Base-by-base conservation (phyloP, 2,797 vertebrate species). In the Pseudomugil tenellus region DNA sequence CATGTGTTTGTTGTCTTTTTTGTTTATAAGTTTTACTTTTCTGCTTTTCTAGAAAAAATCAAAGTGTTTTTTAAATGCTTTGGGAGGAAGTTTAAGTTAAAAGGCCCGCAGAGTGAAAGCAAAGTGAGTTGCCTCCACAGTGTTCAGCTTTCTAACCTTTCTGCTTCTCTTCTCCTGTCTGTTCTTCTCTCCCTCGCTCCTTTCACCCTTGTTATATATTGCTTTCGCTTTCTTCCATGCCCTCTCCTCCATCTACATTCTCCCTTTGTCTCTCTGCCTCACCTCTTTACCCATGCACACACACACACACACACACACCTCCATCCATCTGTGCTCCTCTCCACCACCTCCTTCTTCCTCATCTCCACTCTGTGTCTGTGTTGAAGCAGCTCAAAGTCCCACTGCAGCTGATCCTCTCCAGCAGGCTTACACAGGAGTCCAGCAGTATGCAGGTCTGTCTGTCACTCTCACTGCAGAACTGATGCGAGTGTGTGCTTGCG, bases 371-470 rank as follows among this genome's bases (percentile, higher is more conserved):
- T 71, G 51, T 71, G 53, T 81, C 81, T 92, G 63, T 95, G 86
- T 89, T 92, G 93, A 85, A 92, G 90, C 95, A 99, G 97, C 97
- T 86, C 98, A 99, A 92, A 99, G 98, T 93, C 97, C 98, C 90
- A 98, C 96, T 84, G 95, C 97, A 88, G 96, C 97, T 70, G 98
- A 99, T 89, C 97, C 97, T 81, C 95, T 99, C 92, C 97, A 99
- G 91, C 97, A 98, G 95, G 97, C 97, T 91, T 99, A 99, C 90
- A 96, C 97, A 8, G 97, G 97, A 95, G 97, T 99, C 94, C 98
- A 99, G 95, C 98, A 98, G 93, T 99, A 99, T 77, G 97, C 98
- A 99, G 97, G 98, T 99, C 90, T 93, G 93, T 92, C 91, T 81
- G 87, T 91, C 90, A 81, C 79, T 87, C 84, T 79, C 77, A 69